Evolutionary conservation across 2,888 invertebrate species (phyloP), one percentile per base, ranked within the genome.

Genomic region (Polietes domitor): DNA sequence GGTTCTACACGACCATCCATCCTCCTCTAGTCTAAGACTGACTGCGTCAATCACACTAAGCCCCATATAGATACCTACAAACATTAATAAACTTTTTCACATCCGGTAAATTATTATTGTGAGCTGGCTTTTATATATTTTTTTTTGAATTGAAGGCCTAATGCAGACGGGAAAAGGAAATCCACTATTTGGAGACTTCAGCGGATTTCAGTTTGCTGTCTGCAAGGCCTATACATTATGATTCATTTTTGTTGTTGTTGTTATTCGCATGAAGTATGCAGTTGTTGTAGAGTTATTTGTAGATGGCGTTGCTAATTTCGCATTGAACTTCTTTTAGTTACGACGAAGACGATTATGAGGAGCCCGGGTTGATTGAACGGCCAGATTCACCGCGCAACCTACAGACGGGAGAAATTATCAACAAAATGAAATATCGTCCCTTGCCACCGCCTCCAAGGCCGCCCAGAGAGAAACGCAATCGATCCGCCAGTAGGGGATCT

Each of bases 371-470:
- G 10, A 37, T 5, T 37, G 37, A 9, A 37, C 87, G 89, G 37
- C 90, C 89, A 61, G 92, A 91, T 76, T 89, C 85, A 2, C 93
- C 94, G 70, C 94, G 94, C 87, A 94, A 95, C 88, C 92, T 97
- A 65, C 94, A 96, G 84, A 96, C 96, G 21, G 96, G 96, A 9
- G 95, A 95, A 83, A 93, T 96, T 58, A 93, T 97, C 1, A 95
- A 94, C 88, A 96, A 95, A 93, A 97, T 97, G 95, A 96, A 96
- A 92, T 95, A 95, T 87, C 94, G 97, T 85, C 97, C 97, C 0
- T 91, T 97, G 86, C 97, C 97, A 0, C 95, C 97, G 4, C 97
- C 97, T 0, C 97, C 97, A 1, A 93, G 97, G 80, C 97, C 97
- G 47, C 96, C 97, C 0, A 94, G 97, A 85, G 94, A 93, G 24